Base-by-base conservation (phyloP, 2,888 invertebrate species). In the Ceriagrion tenellum region DNA sequence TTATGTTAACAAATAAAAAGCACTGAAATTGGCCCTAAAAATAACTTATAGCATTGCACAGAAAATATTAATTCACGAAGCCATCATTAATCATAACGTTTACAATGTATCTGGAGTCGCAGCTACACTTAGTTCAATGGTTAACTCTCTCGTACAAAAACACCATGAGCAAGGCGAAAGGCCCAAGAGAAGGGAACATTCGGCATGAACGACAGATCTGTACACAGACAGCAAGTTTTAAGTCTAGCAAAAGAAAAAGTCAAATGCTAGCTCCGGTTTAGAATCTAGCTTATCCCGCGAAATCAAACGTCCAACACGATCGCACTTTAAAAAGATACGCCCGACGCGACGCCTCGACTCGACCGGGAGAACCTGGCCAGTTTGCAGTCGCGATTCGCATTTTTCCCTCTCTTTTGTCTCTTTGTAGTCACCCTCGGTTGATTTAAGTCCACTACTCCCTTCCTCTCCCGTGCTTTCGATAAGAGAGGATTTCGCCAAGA, bases 351-450 rank as follows among this genome's bases (percentile, higher is more conserved):
- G 40, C 55, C 18, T 89, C 55, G 26, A 23, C 26, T n/a, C 23
- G 1, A 2, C n/a, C 55, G 6, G 47, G 4, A n/a, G n/a, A 89
- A n/a, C n/a, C 89, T 55, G 6, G 47, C 89, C 89, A 40, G 18
- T 4, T 35, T 81, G 35, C 35, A 81, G 30, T n/a, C 12, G 10
- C 30, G 35, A 81, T 6, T 35, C 81, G 63, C 26, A 35, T 69
- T n/a, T 74, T 93, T 63, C 6, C 59, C 81, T 30, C 81, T n/a
- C 35, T 16, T 81, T 81, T 16, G 4, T 69, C 40, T 35, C 35
- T 47, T 47, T 91, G 47, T n/a, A 74, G 93, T 63, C 93, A 47
- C 69, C 93, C 4, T 91, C n/a, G 59, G 16, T 26, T 93, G 93
- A 55, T 93, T n/a, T 69, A 93, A 93, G 69, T n/a, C n/a, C n/a